Base-by-base conservation (phyloP, 2,113 vertebrate genomes). In the Falco punctatus region DNA sequence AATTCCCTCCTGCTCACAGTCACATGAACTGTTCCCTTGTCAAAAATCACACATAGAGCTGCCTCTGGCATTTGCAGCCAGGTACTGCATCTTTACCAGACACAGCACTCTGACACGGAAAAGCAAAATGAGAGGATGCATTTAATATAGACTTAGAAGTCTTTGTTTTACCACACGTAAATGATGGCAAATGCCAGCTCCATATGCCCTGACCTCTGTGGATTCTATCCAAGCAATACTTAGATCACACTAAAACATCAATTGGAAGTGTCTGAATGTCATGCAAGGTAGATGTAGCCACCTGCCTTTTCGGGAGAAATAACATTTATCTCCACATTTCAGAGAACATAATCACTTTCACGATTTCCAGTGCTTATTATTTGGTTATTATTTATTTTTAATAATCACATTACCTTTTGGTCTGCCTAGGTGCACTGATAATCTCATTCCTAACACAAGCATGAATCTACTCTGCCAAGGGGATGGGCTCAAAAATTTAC, bases 41-140 rank as follows among this genome's bases (percentile, higher is more conserved):
- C 48, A 52, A 5, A 21, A 35, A 13, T 44, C 54, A 69, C 32
- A 40, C 2, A 4, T 3, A 40, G 22, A 0, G 1, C 9, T 28
- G 23, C 10, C 38, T 67, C 40, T 69, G 59, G 28, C 49, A 62
- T 26, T 59, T 35, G 32, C 15, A 70, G 64, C 5, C 26, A 58
- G 33, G 35, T 15, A 28, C 20, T 1, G 1, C 18, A 27, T 16
- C 38, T 69, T 65, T 26, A 72, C 11, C 13, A 58, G 27, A 13
- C 30, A 40, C n/a, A 40, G 49, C 9, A 22, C 49, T 69, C 65
- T 26, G 7, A 46, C 3, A 4, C 8, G 15, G 30, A 22, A 88
- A 92, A 65, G 16, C 24, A 83, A 72, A 77, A 66, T 2, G 11
- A 75, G 24, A 72, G 18, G 23, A 57, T 32, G 18, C 7, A 35